phyloP scores from a whole-genome alignment of 2,113 vertebrate genomes.

The Microtus pennsylvanicus region DNA sequence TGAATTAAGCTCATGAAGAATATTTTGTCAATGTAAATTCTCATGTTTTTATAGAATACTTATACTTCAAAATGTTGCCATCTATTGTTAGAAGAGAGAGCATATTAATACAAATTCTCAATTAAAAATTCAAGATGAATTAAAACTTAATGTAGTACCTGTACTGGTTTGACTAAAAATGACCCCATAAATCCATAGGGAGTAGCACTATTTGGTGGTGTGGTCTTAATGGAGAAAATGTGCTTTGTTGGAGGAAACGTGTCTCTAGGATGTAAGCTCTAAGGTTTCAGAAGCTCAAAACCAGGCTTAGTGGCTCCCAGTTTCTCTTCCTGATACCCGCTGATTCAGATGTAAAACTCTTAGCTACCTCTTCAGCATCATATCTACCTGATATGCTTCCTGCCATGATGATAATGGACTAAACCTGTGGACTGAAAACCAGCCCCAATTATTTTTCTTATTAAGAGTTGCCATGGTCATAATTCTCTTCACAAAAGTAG shows the following conservation, averaged over 20 bases:
- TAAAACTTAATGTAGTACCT: not conserved
- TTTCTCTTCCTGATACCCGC: not conserved
- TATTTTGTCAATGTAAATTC: constrained; percentile 34
- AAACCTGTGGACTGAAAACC: not conserved
- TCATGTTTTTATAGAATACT: constrained; percentile 22
- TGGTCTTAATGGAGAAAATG: not conserved
- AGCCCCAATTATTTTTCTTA: not conserved
- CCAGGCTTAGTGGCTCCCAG: too few relatives aligned
- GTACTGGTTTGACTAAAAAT: not conserved
- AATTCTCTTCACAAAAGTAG: not conserved
- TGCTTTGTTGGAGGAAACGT: not conserved
- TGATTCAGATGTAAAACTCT: not conserved
- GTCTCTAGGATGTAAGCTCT: not conserved
- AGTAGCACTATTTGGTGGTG: not conserved
- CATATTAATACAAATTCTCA: not conserved
- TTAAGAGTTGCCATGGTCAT: not conserved
- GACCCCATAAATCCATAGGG: not conserved
- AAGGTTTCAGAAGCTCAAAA: too few relatives aligned
- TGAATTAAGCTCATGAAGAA: not conserved
- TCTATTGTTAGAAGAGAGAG: constrained; percentile 16
- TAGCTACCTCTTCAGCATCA: too few relatives aligned
- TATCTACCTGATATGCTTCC: not conserved
- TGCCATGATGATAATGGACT: not conserved
- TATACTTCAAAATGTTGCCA: not conserved
- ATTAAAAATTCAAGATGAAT: not conserved